Evolutionary conservation across 1,140 invertebrate genomes (phyloP).

Genomic region (Rhagoletis zephyria): DNA sequence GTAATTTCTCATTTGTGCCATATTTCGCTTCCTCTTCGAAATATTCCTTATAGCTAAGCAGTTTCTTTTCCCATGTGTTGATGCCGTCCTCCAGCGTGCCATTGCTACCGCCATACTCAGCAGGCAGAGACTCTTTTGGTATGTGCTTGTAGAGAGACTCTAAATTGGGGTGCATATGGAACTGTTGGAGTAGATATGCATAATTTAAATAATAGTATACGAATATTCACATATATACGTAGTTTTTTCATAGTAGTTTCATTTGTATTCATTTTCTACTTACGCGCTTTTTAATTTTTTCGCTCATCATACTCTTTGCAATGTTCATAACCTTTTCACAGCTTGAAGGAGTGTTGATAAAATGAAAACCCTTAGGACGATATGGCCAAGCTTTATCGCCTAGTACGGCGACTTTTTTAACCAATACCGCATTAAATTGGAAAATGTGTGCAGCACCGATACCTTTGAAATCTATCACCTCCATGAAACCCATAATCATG

Average conservation of each 20-base stretch:
- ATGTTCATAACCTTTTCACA: conserved; percentile 75
- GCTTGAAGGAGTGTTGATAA: conserved; percentile 74
- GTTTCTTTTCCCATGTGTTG: conserved; percentile 76
- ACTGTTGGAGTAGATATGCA: conserved; percentile 57
- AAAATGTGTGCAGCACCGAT: conserved; percentile 74
- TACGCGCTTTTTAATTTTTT: conserved; percentile 76
- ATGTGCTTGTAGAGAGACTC: conserved; percentile 75
- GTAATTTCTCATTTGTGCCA: conserved; percentile 76
- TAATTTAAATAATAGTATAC: not conserved
- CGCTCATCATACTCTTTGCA: conserved; percentile 74
- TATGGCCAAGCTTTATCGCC: conserved; percentile 76
- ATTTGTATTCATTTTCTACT: conserved; percentile 32
- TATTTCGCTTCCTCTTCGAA: conserved; percentile 76
- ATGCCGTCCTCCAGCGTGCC: conserved; percentile 73
- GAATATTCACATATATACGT: not conserved
- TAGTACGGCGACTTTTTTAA: conserved; percentile 75
- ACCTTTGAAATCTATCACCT: conserved; percentile 74
- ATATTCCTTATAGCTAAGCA: conserved; percentile 74
- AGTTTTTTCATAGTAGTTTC: not conserved
- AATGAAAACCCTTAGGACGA: conserved; percentile 75
- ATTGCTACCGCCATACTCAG: conserved; percentile 77
- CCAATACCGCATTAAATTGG: conserved; percentile 74
- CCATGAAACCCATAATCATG: conserved; percentile 73
- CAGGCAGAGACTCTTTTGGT: conserved; percentile 75
- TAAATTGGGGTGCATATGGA: conserved; percentile 76